These are phyloP conservation scores for Sterna hirundo DNA, from an alignment of 2,113 vertebrate species.

Conservation along the genomic window DNA sequence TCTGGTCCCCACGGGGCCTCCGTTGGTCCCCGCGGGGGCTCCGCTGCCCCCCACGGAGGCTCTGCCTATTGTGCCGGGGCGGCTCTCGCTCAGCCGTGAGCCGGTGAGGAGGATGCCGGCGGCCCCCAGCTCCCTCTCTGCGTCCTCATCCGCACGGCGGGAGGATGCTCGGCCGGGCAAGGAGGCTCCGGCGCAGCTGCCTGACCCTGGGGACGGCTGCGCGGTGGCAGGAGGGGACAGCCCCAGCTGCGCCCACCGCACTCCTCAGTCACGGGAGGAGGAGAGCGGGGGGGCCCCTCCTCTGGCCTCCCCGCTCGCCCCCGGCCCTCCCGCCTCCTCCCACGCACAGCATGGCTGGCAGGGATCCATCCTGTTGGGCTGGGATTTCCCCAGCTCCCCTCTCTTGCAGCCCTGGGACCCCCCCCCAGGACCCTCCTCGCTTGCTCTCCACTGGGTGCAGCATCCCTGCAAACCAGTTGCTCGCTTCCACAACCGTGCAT, in stretches of 20 bases:
- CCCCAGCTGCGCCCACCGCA: background rate
- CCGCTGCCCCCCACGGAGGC: background rate
- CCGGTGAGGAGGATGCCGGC: background rate
- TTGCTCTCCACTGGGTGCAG: background rate
- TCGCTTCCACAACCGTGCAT: accelerated
- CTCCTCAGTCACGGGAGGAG: background rate
- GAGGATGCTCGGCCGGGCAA: constrained; percentile 9
- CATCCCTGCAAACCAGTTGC: background rate
- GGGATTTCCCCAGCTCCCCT: background rate
- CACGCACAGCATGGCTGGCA: background rate
- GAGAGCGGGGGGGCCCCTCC: background rate
- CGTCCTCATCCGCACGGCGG: background rate
- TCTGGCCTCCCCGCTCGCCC: background rate
- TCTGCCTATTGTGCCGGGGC: background rate
- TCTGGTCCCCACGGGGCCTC: background rate
- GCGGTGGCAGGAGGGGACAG: background rate
- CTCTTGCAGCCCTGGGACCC: background rate
- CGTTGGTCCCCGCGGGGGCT: background rate
- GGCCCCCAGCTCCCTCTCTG: background rate
- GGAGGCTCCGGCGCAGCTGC: background rate
- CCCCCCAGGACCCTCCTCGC: background rate
- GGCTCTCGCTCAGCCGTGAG: background rate
- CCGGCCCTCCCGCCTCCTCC: background rate
- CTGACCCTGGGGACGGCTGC: background rate
- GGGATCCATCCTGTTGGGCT: background rate